phyloP scores from a whole-genome alignment of 2,888 invertebrate species.

The Rotaria sp. region DNA sequence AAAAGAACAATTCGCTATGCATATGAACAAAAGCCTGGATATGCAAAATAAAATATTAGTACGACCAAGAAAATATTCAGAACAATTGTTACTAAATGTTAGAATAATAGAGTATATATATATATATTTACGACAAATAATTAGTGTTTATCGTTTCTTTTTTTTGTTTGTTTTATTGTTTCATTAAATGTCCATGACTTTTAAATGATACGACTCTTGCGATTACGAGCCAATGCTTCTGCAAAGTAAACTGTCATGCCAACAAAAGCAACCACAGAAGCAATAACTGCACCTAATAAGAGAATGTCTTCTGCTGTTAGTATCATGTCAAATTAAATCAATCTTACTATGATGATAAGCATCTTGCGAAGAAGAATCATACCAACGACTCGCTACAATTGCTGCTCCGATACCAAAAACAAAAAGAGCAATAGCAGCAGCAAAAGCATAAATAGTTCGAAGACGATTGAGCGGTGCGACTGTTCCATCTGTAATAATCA shows the following conservation, averaged over 20 bases:
- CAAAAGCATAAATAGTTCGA: not conserved
- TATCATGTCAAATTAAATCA: not conserved
- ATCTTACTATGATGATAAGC: not conserved
- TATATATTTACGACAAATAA: not conserved
- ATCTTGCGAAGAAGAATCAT: not conserved
- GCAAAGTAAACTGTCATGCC: not conserved
- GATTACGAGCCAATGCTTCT: conserved; percentile 11
- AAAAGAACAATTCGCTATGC: not conserved
- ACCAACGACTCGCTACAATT: not conserved
- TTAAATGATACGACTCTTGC: conserved; percentile 2
- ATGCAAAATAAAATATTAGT: not conserved
- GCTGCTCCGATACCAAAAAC: not conserved
- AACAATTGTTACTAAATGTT: not conserved
- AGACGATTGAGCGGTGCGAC: conserved; percentile 7
- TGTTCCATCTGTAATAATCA: not conserved
- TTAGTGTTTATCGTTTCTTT: not conserved
- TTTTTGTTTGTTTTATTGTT: too few relatives aligned
- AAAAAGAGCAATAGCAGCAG: not conserved
- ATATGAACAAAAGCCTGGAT: not conserved
- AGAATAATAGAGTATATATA: not conserved
- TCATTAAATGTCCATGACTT: not conserved
- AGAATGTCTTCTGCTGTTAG: too few relatives aligned
- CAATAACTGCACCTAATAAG: not conserved
- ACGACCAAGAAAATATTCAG: not conserved
- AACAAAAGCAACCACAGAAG: not conserved